Evolutionary conservation across 2,797 vertebrate genomes (phyloP).

Genomic region (Takifugu rubripes): DNA sequence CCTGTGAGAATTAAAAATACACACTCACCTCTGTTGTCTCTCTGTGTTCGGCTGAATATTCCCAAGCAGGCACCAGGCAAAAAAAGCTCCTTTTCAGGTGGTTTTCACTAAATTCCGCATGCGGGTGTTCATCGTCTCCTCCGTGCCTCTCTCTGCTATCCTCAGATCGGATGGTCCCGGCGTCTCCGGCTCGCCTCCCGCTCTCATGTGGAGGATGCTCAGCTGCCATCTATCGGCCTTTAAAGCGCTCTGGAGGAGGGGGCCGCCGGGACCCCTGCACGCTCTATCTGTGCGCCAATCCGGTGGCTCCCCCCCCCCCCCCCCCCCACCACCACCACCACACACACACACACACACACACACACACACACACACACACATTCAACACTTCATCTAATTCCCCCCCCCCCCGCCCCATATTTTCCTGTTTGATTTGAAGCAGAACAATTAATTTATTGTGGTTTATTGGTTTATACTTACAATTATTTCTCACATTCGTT

Average conservation of each 20-base stretch:
- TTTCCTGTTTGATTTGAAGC: too few relatives aligned
- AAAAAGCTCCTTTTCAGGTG: constrained; percentile 19
- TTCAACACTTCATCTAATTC: too few relatives aligned
- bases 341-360: background rate
- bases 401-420: too few relatives aligned
- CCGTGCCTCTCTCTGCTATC: background rate
- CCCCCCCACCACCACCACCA: background rate
- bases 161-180: constrained; percentile 30
- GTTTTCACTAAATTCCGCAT: constrained; percentile 42
- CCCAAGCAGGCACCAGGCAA: constrained; percentile 15
- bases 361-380: too few relatives aligned
- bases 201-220: constrained; percentile 38
- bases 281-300: constrained; percentile 82
- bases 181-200: constrained; percentile 7
- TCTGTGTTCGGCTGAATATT: constrained; percentile 27
- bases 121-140: constrained; percentile 5
- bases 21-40: constrained; percentile 45
- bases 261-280: constrained; percentile 73
- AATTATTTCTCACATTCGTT: too few relatives aligned
- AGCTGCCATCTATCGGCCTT: constrained; percentile 85
- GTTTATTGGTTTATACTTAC: too few relatives aligned
- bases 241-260: constrained; percentile 83
- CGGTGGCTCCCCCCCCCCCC: constrained; percentile 38
- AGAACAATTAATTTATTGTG: too few relatives aligned
- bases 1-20: too few relatives aligned